phyloP scores from a whole-genome alignment of 1,140 invertebrate species.

The Telenomus remus region DNA sequence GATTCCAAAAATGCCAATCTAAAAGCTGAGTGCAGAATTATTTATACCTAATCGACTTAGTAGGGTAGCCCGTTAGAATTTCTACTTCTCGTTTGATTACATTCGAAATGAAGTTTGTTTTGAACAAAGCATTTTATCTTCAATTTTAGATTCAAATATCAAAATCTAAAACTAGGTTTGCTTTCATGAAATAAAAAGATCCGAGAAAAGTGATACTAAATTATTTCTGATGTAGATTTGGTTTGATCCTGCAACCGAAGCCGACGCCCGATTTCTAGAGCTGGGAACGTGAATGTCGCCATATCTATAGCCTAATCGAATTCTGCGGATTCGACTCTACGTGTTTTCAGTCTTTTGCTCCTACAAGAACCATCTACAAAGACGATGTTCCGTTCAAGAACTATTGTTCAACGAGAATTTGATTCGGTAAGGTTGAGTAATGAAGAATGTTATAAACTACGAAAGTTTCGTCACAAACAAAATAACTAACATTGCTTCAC shows the following conservation, averaged over 20 bases:
- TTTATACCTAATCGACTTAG: constrained; percentile 36
- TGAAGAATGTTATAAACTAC: constrained; percentile 37
- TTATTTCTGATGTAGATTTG: no score
- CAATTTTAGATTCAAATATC: no score
- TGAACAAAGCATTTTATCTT: no score
- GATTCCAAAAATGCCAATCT: constrained; percentile 35
- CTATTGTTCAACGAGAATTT: constrained; percentile 56
- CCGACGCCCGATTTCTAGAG: constrained; percentile 61
- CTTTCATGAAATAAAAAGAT: no score
- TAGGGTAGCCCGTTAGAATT: no score
- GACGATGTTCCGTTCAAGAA: constrained; percentile 49
- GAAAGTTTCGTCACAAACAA: no score
- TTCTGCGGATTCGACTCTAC: constrained; percentile 60
- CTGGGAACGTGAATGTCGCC: constrained; percentile 63
- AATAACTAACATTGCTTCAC: no score
- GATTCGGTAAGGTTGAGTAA: constrained; percentile 27
- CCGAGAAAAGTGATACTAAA: no score
- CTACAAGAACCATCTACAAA: constrained; percentile 51
- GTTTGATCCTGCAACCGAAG: background rate
- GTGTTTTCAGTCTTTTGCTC: constrained; percentile 52
- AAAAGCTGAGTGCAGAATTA: constrained; percentile 29
- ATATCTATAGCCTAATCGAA: constrained; percentile 67
- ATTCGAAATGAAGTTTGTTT: no score
- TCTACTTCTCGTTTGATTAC: constrained; percentile 13
- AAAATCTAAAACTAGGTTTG: no score